Evolutionary conservation across 2,797 vertebrate species (phyloP).

Genomic region (Ctenopoma multispine): DNA sequence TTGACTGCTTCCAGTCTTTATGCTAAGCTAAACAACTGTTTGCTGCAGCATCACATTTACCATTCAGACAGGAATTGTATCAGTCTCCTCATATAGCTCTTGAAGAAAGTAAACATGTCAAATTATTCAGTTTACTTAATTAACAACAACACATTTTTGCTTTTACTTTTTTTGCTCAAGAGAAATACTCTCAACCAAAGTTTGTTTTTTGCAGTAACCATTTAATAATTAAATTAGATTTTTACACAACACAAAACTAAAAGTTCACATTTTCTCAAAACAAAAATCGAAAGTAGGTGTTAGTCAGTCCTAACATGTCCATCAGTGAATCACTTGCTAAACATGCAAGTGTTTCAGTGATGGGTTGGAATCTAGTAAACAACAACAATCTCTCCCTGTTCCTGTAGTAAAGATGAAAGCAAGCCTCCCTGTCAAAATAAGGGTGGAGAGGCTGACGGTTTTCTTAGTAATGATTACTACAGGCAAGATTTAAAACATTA

Average conservation of each 20-base stretch:
- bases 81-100: too few relatives aligned
- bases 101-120: too few relatives aligned
- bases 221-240: too few relatives aligned
- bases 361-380: constrained; percentile 50
- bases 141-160: too few relatives aligned
- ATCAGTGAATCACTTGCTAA: constrained; percentile 42
- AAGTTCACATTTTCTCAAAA: constrained; percentile 17
- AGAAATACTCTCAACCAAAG: too few relatives aligned
- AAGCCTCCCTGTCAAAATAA: constrained; percentile 63
- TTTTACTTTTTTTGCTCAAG: too few relatives aligned
- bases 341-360: constrained; percentile 45
- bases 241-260: too few relatives aligned
- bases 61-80: too few relatives aligned
- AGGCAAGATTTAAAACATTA: constrained; percentile 69
- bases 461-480: constrained; percentile 67
- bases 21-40: not conserved
- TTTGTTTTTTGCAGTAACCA: too few relatives aligned
- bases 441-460: constrained; percentile 43
- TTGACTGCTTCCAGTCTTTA: not conserved
- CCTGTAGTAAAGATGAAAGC: constrained; percentile 66
- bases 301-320: constrained; percentile 31
- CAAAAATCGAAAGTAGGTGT: constrained; percentile 16
- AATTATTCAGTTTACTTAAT: too few relatives aligned
- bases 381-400: constrained; percentile 49
- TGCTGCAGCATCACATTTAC: too few relatives aligned